phyloP scores from a whole-genome alignment of 2,888 invertebrate genomes.

The Phengaris alcon region DNA sequence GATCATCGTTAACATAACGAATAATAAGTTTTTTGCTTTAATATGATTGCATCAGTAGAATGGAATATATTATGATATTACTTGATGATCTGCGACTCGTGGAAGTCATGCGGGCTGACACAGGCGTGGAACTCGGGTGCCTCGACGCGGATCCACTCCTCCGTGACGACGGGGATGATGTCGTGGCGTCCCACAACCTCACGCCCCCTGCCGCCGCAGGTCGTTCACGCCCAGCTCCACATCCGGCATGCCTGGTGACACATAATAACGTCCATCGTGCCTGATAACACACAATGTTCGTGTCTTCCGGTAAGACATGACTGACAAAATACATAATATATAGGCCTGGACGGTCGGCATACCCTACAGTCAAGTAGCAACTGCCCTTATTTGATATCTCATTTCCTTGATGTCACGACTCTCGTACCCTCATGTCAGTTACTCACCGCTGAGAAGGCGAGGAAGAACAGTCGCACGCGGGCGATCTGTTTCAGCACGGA shows the following conservation, averaged over 20 bases:
- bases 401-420: too few relatives aligned
- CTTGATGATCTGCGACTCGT: slow-evolving; percentile 91
- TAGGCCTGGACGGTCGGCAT: too few relatives aligned
- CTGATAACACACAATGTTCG: too few relatives aligned
- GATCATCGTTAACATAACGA: too few relatives aligned
- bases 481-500: slow-evolving; percentile 94
- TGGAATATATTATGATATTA: slow-evolving; percentile 49
- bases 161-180: slow-evolving; percentile 98
- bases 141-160: slow-evolving; percentile 99
- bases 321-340: too few relatives aligned
- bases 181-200: slow-evolving; percentile 99
- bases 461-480: slow-evolving; percentile 95
- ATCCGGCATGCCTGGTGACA: slow-evolving; percentile 90
- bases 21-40: too few relatives aligned
- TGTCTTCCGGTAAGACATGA: too few relatives aligned
- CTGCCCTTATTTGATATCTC: too few relatives aligned
- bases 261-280: background rate
- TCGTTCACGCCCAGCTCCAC: slow-evolving; percentile 99
- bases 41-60: background rate
- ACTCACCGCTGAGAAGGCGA: slow-evolving; percentile 94
- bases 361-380: too few relatives aligned
- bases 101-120: slow-evolving; percentile 94
- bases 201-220: slow-evolving; percentile 96
- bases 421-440: too few relatives aligned
- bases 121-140: slow-evolving; percentile 96